Evolutionary conservation across 2,888 invertebrate genomes (phyloP), one percentile per base, ranked within the genome.

Genomic region (Lymantria monacha): DNA sequence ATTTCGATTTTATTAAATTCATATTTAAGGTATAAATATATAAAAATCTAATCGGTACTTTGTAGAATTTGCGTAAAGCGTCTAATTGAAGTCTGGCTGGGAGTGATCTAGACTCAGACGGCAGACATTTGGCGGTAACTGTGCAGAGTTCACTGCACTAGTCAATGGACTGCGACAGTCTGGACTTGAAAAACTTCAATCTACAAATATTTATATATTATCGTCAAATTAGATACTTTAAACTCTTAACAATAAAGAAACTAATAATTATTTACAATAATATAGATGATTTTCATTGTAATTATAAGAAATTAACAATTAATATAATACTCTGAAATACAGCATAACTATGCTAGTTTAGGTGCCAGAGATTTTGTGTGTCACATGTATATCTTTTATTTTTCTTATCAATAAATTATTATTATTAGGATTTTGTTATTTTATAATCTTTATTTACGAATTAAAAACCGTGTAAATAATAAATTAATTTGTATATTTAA

Each of bases 61-160:
- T 3, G 63, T n/a, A n/a, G n/a, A n/a, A n/a, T 72, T 69, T 63
- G 61, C 59, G 53, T 67, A 60, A 63, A 61, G 58, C 58, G 73
- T 70, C 70, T 70, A 52, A 59, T 63, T 46, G 42, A 36, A 57
- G 70, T 71, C 67, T 72, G 55, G 68, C 51, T 57, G 59, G 57
- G 57, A 63, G 57, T 67, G 60, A 66, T 67, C 65, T 70, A 71
- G 77, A 66, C 56, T 59, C 67, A 73, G 74, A 73, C 74, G 57
- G 63, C 63, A 73, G 74, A 73, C 73, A 59, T 61, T 47, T 54
- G 63, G 57, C 62, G 59, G 48, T 58, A 51, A 54, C 56, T 47
- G 62, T 55, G 63, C n/a, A n/a, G n/a, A 59, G 74, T 74, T 76
- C 76, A 77, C 60, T 76, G 76, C 72, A 74, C 76, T 51, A 42